These are phyloP conservation scores for Cyclargus thomasi DNA, from an alignment of 1,140 invertebrate species.

Conservation along the genomic window DNA sequence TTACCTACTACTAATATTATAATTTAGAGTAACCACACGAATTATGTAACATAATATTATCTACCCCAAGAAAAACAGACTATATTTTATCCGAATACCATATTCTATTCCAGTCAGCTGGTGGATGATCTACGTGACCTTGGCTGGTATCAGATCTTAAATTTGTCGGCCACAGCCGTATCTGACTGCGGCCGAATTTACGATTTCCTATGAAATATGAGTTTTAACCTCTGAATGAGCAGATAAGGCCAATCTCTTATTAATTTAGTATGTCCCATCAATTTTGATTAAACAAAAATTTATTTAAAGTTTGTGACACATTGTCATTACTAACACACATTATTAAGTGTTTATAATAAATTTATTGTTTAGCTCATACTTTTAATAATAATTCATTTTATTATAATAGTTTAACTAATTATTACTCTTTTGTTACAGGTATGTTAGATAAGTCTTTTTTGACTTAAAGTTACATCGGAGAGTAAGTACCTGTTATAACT, in stretches of 20 bases:
- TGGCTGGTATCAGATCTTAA: constrained; percentile 33
- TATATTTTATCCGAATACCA: background rate
- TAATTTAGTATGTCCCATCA: background rate
- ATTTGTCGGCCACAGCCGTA: constrained; percentile 46
- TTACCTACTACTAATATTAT: too few relatives aligned
- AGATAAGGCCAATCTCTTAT: background rate
- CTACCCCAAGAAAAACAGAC: background rate
- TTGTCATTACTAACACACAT: too few relatives aligned
- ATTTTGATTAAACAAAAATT: too few relatives aligned
- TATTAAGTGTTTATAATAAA: too few relatives aligned
- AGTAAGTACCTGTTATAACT: too few relatives aligned
- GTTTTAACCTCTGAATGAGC: background rate
- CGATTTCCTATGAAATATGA: constrained; percentile 12
- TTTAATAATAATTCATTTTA: too few relatives aligned
- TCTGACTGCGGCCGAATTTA: constrained; percentile 5
- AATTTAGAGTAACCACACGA: too few relatives aligned
- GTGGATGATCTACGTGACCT: constrained; percentile 35
- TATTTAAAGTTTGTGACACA: too few relatives aligned
- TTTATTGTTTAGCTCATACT: too few relatives aligned
- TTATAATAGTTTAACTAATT: background rate
- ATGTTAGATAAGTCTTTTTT: background rate
- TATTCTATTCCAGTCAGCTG: constrained; percentile 18
- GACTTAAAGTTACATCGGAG: too few relatives aligned
- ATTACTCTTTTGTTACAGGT: constrained; percentile 16
- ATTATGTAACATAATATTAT: too few relatives aligned